Percentiles rank a stretch among this genome's conserved stretches.
These are phyloP conservation scores for Enoplosus armatus DNA, from an alignment of 2,797 vertebrate genomes.

Conservation along the genomic window DNA sequence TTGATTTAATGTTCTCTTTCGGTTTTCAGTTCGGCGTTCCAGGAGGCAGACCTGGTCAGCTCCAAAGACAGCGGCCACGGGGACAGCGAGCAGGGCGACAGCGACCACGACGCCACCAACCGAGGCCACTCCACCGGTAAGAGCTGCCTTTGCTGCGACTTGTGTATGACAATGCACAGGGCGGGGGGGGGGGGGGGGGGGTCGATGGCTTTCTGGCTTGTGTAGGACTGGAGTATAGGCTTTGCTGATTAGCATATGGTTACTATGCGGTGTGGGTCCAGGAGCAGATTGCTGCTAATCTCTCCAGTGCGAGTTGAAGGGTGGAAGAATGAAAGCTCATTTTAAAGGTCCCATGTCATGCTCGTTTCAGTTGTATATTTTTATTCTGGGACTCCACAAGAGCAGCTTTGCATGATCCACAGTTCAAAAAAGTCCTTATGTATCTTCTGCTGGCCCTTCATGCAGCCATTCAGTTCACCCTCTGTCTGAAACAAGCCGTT, in stretches of 20 bases:
- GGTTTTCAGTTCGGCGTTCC: conserved; percentile 95
- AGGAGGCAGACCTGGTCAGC: conserved; percentile 98
- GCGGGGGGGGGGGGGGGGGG: no score
- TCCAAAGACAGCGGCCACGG: conserved; percentile 99
- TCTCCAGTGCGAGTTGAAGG: conserved; percentile 5
- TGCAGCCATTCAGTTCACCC: no score
- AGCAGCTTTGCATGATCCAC: no score
- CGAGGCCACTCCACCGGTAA: conserved; percentile 96
- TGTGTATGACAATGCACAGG: no score
- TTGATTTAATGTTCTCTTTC: neutral
- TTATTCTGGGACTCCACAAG: no score
- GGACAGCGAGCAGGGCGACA: conserved; percentile 99
- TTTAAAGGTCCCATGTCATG: no score
- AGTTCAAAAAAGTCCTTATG: no score
- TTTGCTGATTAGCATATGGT: conserved; percentile 40
- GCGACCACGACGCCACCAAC: conserved; percentile 98
- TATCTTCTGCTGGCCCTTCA: no score
- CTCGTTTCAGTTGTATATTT: no score
- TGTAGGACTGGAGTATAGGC: neutral
- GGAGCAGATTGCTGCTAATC: neutral
- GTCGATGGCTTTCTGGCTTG: neutral
- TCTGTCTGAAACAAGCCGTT: no score
- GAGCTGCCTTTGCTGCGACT: conserved; percentile 33
- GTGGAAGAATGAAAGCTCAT: conserved; percentile 7
- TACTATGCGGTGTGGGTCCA: conserved; percentile 1